phyloP scores from a whole-genome alignment of 2,797 vertebrate genomes.

The Phrynocephalus guinanensis region DNA sequence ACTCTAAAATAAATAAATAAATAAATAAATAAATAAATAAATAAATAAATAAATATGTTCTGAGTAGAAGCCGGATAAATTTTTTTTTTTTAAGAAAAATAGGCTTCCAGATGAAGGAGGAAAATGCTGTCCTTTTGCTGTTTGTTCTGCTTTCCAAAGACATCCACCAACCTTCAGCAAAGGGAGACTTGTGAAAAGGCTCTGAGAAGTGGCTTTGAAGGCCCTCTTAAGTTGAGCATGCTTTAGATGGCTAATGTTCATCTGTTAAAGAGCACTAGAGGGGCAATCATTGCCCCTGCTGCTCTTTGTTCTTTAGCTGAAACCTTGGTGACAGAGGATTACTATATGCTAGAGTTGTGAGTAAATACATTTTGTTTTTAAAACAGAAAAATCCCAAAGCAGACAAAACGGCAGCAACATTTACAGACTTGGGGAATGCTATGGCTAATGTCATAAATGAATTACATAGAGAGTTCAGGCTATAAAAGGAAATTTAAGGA shows the following conservation, averaged over 20 bases:
- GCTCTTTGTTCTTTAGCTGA: background rate
- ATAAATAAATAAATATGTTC: background rate
- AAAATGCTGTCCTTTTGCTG: too few species aligned
- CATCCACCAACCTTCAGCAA: background rate
- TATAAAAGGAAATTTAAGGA: background rate
- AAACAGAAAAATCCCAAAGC: background rate
- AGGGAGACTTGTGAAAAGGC: background rate
- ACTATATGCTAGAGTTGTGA: background rate
- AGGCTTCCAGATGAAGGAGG: background rate
- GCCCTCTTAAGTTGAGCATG: background rate
- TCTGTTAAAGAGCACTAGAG: background rate
- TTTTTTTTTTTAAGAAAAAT: background rate
- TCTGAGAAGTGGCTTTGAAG: background rate
- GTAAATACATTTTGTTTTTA: background rate
- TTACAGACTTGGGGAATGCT: background rate
- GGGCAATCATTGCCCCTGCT: too few species aligned
- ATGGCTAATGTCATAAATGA: background rate
- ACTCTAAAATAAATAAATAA: too few species aligned
- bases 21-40: too few species aligned
- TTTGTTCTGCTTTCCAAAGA: background rate
- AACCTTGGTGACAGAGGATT: background rate
- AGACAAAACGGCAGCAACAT: background rate
- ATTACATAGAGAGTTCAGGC: background rate
- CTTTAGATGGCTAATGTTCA: background rate
- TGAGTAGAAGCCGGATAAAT: background rate